Evolutionary conservation across 2,797 vertebrate species (phyloP).

Genomic region (Prunella strophiata): DNA sequence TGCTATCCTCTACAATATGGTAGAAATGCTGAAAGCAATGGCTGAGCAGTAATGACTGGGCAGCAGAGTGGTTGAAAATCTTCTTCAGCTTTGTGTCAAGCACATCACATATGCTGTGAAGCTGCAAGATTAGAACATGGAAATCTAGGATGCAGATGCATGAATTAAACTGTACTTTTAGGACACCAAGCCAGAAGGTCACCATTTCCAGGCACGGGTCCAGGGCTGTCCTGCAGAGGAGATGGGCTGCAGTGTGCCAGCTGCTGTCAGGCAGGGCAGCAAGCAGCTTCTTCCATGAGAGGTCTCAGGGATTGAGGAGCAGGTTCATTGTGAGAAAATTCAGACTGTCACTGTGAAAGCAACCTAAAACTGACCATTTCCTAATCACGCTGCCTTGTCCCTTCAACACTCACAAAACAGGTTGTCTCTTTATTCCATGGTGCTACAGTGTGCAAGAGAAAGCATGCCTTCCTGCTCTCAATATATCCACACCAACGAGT

Average conservation of each 20-base stretch:
- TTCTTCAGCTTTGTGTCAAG: not conserved
- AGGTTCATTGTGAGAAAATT: not conserved
- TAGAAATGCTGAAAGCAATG: not conserved
- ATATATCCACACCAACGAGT: not conserved
- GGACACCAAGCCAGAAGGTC: not conserved
- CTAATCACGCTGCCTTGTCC: accelerated
- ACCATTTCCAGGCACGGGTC: not conserved
- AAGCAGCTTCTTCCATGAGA: not conserved
- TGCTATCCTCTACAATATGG: not conserved
- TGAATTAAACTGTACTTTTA: not conserved
- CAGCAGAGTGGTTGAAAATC: not conserved
- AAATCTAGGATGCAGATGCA: not conserved
- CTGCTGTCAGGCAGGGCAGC: not conserved
- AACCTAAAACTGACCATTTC: not conserved
- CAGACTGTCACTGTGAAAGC: not conserved
- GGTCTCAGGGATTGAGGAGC: not conserved
- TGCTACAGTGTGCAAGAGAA: not conserved
- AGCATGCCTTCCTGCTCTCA: not conserved
- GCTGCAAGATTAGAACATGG: not conserved
- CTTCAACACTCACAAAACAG: not conserved
- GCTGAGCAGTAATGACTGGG: not conserved
- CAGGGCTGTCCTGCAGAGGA: not conserved
- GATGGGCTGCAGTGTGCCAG: not conserved
- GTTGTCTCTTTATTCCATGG: not conserved
- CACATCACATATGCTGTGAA: accelerated